phyloP scores from a whole-genome alignment of 2,113 vertebrate species.

The Hemiscyllium ocellatum region DNA sequence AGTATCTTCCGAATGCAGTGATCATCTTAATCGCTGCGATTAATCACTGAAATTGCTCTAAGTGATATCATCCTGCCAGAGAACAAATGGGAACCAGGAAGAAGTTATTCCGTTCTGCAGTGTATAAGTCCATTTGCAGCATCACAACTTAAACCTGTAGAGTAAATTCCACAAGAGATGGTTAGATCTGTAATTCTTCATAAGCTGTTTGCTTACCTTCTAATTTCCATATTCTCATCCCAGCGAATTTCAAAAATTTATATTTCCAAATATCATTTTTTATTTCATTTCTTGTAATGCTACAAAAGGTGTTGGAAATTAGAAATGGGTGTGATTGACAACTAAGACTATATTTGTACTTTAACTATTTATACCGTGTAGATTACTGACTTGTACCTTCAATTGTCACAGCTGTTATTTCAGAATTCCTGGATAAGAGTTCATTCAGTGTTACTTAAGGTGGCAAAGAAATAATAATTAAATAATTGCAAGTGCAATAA shows the following conservation, averaged over 20 bases:
- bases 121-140: not conserved
- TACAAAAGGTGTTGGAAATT: not conserved
- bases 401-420: too few species aligned
- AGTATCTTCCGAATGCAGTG: conserved; percentile 13
- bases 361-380: not conserved
- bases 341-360: not conserved
- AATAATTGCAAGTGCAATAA: too few species aligned
- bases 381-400: not conserved
- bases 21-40: not conserved
- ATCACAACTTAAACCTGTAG: not conserved
- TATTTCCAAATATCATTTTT: not conserved
- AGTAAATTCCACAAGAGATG: not conserved
- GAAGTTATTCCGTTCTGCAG: not conserved
- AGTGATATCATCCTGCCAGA: not conserved
- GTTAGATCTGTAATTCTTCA: not conserved
- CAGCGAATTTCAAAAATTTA: not conserved
- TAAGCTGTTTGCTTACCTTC: not conserved
- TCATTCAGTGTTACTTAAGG: too few species aligned
- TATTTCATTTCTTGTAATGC: not conserved
- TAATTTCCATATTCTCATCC: not conserved
- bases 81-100: not conserved
- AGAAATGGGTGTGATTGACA: not conserved
- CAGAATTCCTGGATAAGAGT: too few species aligned
- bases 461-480: too few species aligned
- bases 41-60: not conserved